Evolutionary conservation across 2,888 invertebrate genomes (phyloP), one percentile per base, ranked within the genome.

Genomic region (Hedya salicella): DNA sequence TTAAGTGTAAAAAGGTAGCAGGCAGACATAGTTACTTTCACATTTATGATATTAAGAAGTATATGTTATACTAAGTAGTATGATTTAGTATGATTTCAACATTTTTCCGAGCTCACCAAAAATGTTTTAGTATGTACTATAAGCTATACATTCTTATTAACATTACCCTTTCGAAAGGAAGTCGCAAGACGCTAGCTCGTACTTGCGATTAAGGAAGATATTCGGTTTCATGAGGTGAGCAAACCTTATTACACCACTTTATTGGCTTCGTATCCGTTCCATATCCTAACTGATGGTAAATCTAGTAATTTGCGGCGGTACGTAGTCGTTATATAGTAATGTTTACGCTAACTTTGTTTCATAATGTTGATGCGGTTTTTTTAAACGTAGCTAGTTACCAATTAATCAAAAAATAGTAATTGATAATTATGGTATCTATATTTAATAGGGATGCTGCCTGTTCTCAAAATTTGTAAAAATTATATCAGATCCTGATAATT

Each of bases 231-330:
- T n/a, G 36, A 44, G 53, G 46, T 14, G n/a, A 32, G 40, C 49
- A 11, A 53, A 60, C 60, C 60, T 53, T 53, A 60, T 66, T 66
- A 54, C 65, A 11, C 30, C 60, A 66, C 48, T 65, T 66, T 66
- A 66, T 60, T 66, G 60, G 65, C 48, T 66, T 66, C 65, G 40
- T 54, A 54, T 66, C 65, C 60, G 65, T 54, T 66, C 60, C 53
- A 39, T 19, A 36, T 65, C 39, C 21, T 3, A 21, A 40, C 60
- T 60, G 30, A 30, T 40, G 40, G 14, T 53, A 54, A 40, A 53
- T 63, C 56, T 56, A 9, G 30, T 60, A 42, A 60, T 53, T 54
- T 60, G 46, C 30, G 59, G 46, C 19, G 11, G 25, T 9, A 17
- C 44, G 32, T 57, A 36, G 17, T 40, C 17, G 25, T 3, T 16